phyloP scores from a whole-genome alignment of 1,140 invertebrate species.

The Drosophila jambulina region DNA sequence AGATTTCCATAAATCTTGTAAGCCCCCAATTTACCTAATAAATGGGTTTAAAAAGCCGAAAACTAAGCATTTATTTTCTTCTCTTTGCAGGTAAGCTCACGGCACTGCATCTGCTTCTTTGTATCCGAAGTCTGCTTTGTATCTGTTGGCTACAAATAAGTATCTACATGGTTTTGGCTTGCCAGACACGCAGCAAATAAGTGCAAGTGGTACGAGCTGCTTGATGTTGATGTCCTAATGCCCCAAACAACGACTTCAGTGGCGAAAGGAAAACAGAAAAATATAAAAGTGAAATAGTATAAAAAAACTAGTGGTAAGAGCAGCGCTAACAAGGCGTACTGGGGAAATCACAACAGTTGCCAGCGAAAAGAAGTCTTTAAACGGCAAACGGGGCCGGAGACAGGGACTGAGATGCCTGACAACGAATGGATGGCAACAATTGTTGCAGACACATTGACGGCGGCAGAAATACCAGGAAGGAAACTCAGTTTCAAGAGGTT shows the following conservation, averaged over 20 bases:
- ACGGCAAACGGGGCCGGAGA: constrained; percentile 31
- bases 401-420: constrained; percentile 40
- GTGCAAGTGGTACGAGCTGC: constrained; percentile 60
- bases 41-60: neutral
- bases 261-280: constrained; percentile 12
- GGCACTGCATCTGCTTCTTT: constrained; percentile 16
- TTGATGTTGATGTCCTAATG: constrained; percentile 60
- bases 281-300: constrained; percentile 4
- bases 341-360: constrained; percentile 71
- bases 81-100: constrained; percentile 61
- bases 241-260: constrained; percentile 50
- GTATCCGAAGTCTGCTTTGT: constrained; percentile 14
- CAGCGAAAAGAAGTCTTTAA: constrained; percentile 47
- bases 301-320: constrained; percentile 28
- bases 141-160: constrained; percentile 16
- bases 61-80: constrained; percentile 21
- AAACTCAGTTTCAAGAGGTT: constrained; percentile 11
- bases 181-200: constrained; percentile 64
- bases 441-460: constrained; percentile 82
- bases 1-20: neutral
- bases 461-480: constrained; percentile 33
- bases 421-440: constrained; percentile 76
- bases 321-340: constrained; percentile 36
- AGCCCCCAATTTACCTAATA: neutral
- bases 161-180: constrained; percentile 33